A percentile compares a stretch with the other conserved stretches of the same genome.
Conservation (phyloP, 92 coral and sea anemone genomes). For the Desmophyllum pertusum region DNA sequence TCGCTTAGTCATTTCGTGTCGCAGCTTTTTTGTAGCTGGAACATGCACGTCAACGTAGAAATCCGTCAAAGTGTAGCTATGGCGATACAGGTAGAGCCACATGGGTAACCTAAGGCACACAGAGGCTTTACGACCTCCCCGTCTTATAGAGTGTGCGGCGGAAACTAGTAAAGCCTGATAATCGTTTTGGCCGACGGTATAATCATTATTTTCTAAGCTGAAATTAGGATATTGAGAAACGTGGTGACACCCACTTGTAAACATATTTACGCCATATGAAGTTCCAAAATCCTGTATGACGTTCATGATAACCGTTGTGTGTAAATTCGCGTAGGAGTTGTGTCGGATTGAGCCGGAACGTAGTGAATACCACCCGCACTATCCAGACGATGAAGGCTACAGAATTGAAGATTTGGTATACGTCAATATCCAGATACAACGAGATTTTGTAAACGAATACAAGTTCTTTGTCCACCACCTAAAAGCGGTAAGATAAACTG, state of each 20-base stretch:
- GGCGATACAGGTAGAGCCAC: background rate
- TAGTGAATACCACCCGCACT: constrained; percentile 3
- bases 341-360: constrained; percentile 14
- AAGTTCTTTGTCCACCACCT: background rate
- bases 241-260: constrained; percentile 18
- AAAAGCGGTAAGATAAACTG: background rate
- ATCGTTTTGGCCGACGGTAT: constrained; percentile 42
- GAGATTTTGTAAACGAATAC: background rate
- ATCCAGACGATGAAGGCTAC: background rate
- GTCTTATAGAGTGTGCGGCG: constrained; percentile 6
- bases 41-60: background rate
- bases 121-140: background rate
- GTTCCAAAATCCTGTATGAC: background rate
- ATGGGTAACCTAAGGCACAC: background rate
- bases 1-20: background rate
- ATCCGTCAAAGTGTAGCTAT: background rate
- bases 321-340: background rate
- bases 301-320: background rate
- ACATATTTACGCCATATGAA: background rate
- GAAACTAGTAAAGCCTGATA: constrained; percentile 25
- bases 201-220: constrained; percentile 13
- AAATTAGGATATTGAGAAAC: constrained; percentile 14
- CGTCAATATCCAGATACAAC: background rate
- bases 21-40: background rate
- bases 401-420: background rate